Evolutionary conservation across 2,797 vertebrate species (phyloP).

Genomic region (Thalassophryne amazonica): DNA sequence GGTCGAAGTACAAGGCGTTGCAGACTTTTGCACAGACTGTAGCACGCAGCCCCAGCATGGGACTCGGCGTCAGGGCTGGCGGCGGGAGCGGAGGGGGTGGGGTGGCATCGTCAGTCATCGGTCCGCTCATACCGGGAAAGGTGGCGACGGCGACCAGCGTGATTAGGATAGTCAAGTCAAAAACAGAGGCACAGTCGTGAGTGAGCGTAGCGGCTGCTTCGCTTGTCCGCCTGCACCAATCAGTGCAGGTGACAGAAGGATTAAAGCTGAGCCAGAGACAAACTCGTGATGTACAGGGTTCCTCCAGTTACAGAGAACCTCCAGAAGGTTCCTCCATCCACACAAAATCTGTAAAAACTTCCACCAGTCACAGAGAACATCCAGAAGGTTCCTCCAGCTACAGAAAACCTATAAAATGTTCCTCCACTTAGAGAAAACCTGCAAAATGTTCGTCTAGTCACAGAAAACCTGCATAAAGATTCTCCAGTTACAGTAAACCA

Average conservation of each 20-base stretch:
- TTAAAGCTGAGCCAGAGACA: constrained; percentile 32
- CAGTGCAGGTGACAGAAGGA: constrained; percentile 54
- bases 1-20: constrained; percentile 97
- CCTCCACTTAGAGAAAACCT: too few species aligned
- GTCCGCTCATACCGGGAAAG: constrained; percentile 92
- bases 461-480: too few species aligned
- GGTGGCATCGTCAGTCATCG: constrained; percentile 84
- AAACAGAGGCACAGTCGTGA: constrained; percentile 95
- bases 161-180: constrained; percentile 99
- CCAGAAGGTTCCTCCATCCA: constrained; percentile 9
- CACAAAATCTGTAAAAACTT: neutral
- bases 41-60: constrained; percentile 88
- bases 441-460: too few species aligned
- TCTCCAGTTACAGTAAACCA: too few species aligned
- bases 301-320: constrained; percentile 13
- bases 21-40: constrained; percentile 98
- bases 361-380: neutral
- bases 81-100: constrained; percentile 83
- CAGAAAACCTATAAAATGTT: too few species aligned
- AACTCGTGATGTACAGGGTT: constrained; percentile 47
- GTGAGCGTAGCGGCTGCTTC: too few species aligned
- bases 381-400: too few species aligned
- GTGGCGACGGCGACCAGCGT: constrained; percentile 92
- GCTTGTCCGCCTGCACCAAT: too few species aligned
- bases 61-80: constrained; percentile 86